Conservation (phyloP, 2,888 invertebrate species). For the Lamproptera curius region DNA sequence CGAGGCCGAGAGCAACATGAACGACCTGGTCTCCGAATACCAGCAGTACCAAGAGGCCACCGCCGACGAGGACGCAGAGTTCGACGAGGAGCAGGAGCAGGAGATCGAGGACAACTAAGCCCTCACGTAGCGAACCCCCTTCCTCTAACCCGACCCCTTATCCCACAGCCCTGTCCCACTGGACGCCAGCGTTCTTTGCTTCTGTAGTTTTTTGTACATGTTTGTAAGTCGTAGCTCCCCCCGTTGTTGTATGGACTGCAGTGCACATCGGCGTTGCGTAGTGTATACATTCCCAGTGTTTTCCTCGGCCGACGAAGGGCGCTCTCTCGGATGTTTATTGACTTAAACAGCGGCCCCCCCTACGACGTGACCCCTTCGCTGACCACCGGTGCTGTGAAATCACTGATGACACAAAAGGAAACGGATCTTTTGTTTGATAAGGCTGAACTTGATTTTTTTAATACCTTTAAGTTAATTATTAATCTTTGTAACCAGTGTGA, state of each 20-base stretch:
- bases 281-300: constrained; percentile 71
- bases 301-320: constrained; percentile 66
- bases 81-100: constrained; percentile 86
- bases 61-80: constrained; percentile 89
- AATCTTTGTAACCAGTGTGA: constrained; percentile 65
- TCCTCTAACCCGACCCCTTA: constrained; percentile 30
- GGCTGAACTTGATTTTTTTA: constrained; percentile 72
- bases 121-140: constrained; percentile 24
- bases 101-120: constrained; percentile 82
- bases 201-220: constrained; percentile 59
- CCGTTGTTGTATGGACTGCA: constrained; percentile 27
- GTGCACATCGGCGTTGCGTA: constrained; percentile 47
- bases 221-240: constrained; percentile 42
- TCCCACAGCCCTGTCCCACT: constrained; percentile 30
- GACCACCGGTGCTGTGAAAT: constrained; percentile 55
- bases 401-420: constrained; percentile 62
- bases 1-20: constrained; percentile 97
- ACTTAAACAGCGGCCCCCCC: constrained; percentile 56
- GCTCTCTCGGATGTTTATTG: constrained; percentile 66
- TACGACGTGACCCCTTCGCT: constrained; percentile 63
- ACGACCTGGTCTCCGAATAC: constrained; percentile 94
- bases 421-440: constrained; percentile 75
- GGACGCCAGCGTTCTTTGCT: constrained; percentile 41
- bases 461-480: constrained; percentile 72
- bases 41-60: constrained; percentile 96